A percentile compares a stretch with the other conserved stretches of the same genome.
phyloP scores from a whole-genome alignment of 2,113 vertebrate species.

The Sphyrna mokarran region DNA sequence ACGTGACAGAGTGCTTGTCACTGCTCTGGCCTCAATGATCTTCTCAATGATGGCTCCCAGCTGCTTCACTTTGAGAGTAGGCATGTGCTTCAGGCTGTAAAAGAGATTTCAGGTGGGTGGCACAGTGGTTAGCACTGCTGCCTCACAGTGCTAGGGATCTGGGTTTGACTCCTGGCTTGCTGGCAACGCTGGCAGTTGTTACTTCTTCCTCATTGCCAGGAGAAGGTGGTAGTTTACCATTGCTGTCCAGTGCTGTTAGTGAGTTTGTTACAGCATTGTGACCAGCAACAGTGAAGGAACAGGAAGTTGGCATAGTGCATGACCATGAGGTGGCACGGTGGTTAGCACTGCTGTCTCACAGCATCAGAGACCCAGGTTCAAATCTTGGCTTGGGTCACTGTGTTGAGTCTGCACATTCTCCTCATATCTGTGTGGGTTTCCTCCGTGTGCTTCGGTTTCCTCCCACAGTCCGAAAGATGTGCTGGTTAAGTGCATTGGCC shows the following conservation, averaged over 20 bases:
- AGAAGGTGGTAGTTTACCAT: background rate
- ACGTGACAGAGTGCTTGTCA: background rate
- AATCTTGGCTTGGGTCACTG: too few species aligned
- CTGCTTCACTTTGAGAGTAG: background rate
- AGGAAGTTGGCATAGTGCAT: background rate
- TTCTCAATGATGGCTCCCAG: background rate
- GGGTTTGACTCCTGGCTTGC: too few species aligned
- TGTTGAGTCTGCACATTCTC: too few species aligned
- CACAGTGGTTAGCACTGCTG: too few species aligned
- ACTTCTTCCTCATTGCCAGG: background rate
- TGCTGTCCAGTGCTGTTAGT: background rate
- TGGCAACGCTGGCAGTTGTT: background rate
- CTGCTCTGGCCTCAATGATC: background rate
- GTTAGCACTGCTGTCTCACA: too few species aligned
- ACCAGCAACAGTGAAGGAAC: background rate
- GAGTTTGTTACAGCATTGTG: background rate
- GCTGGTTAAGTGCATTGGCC: too few species aligned
- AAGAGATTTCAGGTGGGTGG: too few species aligned
- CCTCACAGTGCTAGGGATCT: too few species aligned
- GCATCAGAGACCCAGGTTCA: too few species aligned
- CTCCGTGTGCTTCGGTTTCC: too few species aligned
- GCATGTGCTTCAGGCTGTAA: background rate
- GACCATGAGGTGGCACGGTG: background rate
- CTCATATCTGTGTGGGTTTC: too few species aligned
- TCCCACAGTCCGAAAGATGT: too few species aligned